Evolutionary conservation across 1,140 invertebrate species (phyloP).

Genomic region (Pteromalus puparum): DNA sequence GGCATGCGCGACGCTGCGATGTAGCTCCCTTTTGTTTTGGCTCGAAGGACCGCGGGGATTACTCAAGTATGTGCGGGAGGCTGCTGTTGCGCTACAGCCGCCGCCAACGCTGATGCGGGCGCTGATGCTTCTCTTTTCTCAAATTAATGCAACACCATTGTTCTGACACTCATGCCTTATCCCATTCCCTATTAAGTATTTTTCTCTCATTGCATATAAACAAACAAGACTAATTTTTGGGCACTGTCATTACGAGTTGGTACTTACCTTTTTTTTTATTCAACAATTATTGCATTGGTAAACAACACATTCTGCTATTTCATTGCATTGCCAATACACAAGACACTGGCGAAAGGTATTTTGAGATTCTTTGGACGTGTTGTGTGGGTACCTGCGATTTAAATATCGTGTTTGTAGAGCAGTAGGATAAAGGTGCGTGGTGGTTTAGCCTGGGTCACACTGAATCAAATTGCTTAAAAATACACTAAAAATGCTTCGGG

Average conservation of each 20-base stretch:
- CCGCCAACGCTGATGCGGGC: background rate
- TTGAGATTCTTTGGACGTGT: slow-evolving; percentile 14
- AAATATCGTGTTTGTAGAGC: slow-evolving; percentile 57
- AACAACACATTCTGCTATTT: background rate
- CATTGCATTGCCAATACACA: background rate
- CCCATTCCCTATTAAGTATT: background rate
- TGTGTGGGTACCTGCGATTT: slow-evolving; percentile 56
- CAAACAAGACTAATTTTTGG: background rate
- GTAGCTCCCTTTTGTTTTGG: background rate
- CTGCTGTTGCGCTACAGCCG: background rate
- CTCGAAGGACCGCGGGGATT: background rate
- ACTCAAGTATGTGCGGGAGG: background rate
- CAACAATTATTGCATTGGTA: too few species aligned
- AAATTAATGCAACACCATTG: background rate
- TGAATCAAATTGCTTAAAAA: slow-evolving; percentile 23
- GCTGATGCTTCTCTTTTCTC: background rate
- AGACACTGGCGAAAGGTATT: background rate
- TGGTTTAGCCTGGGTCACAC: slow-evolving; percentile 7
- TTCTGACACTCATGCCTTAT: background rate
- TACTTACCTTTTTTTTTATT: too few species aligned
- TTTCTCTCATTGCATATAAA: background rate
- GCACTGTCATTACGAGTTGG: background rate
- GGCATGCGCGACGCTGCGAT: background rate
- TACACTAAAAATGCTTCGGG: slow-evolving; percentile 7
- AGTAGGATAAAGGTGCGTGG: slow-evolving; percentile 56